These are phyloP conservation scores for Pelodytes ibericus DNA, from an alignment of 2,797 vertebrate genomes.

Conservation along the genomic window DNA sequence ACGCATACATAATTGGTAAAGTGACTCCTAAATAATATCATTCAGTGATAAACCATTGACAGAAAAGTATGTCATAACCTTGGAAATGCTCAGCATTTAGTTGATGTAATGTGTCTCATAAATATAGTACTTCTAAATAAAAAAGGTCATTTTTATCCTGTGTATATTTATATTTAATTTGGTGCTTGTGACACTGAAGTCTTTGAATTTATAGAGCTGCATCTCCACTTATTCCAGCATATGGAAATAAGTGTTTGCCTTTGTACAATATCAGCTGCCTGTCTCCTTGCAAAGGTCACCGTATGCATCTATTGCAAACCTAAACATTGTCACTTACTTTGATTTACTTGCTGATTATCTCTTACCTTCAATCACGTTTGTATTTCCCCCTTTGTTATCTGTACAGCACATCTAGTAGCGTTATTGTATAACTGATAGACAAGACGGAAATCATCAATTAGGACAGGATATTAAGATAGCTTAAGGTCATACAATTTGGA, in stretches of 20 bases:
- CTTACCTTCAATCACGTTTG: background rate
- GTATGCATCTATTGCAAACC: background rate
- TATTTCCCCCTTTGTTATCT: background rate
- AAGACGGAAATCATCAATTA: background rate
- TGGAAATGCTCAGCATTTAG: too few species aligned
- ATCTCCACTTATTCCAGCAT: background rate
- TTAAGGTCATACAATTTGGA: too few species aligned
- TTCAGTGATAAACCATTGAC: too few species aligned
- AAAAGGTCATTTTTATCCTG: background rate
- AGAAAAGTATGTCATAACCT: too few species aligned
- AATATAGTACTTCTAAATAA: too few species aligned
- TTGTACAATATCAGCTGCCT: background rate
- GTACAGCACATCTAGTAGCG: background rate
- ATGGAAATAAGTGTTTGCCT: background rate
- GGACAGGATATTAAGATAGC: background rate
- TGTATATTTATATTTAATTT: slow-evolving; percentile 8
- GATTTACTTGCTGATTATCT: background rate
- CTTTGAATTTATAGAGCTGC: slow-evolving; percentile 1
- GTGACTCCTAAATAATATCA: too few species aligned
- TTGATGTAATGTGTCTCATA: too few species aligned
- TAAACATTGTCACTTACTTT: background rate
- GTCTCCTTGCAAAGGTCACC: slow-evolving; percentile 1
- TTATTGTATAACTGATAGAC: background rate
- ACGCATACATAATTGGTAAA: too few species aligned
- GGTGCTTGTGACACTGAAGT: background rate